phyloP scores from a whole-genome alignment of 2,888 invertebrate genomes.

The Leptinotarsa tumamoca region DNA sequence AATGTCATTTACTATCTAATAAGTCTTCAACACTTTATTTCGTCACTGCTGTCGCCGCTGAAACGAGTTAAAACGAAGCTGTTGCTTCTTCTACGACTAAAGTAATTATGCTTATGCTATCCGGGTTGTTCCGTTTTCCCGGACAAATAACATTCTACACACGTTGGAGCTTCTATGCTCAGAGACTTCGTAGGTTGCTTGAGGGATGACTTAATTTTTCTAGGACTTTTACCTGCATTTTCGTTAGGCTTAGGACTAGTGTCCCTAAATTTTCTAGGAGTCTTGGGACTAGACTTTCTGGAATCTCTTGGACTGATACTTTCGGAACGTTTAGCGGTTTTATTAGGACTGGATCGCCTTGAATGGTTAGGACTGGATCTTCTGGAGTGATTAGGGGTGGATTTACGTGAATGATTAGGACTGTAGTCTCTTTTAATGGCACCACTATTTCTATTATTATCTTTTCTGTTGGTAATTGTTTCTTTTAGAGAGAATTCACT shows the following conservation, averaged over 20 bases:
- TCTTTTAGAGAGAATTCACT: slow-evolving; percentile 38
- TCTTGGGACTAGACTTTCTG: slow-evolving; percentile 49
- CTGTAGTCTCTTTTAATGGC: slow-evolving; percentile 52
- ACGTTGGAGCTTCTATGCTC: slow-evolving; percentile 78
- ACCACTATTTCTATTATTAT: slow-evolving; percentile 41
- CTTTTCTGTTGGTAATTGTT: slow-evolving; percentile 55
- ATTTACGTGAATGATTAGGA: slow-evolving; percentile 49
- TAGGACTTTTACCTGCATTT: slow-evolving; percentile 53
- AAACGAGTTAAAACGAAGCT: slow-evolving; percentile 51
- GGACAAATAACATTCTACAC: slow-evolving; percentile 80
- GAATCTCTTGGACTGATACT: slow-evolving; percentile 49
- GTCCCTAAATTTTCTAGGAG: slow-evolving; percentile 59
- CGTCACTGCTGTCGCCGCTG: slow-evolving; percentile 52
- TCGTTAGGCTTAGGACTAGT: slow-evolving; percentile 46
- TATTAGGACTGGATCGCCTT: slow-evolving; percentile 48
- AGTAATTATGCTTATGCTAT: slow-evolving; percentile 57
- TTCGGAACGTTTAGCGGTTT: slow-evolving; percentile 44
- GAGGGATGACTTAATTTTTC: slow-evolving; percentile 62
- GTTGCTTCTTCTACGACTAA: slow-evolving; percentile 44
- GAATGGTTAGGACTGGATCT: slow-evolving; percentile 47
- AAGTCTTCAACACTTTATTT: slow-evolving; percentile 59
- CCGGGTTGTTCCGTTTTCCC: slow-evolving; percentile 67
- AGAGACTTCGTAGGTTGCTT: slow-evolving; percentile 68
- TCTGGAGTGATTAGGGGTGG: slow-evolving; percentile 51
- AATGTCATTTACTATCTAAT: slow-evolving; percentile 23